phyloP scores from a whole-genome alignment of 2,797 vertebrate species.

The Mico argentatus region DNA sequence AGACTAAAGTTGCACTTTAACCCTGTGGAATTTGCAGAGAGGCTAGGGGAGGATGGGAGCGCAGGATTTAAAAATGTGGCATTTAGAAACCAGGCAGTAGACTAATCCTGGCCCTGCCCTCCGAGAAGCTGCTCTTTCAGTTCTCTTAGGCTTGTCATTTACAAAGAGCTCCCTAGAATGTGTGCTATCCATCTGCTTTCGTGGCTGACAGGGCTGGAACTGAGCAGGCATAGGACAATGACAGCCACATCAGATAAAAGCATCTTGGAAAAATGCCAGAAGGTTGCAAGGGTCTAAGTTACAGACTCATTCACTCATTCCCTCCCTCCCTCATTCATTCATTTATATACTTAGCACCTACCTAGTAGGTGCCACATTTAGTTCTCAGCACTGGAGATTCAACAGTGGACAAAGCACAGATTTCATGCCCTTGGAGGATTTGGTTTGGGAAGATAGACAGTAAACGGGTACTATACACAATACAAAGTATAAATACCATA shows the following conservation, averaged over 20 bases:
- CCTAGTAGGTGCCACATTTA: neutral
- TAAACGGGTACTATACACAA: neutral
- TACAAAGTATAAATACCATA: neutral
- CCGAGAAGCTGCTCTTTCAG: conserved; percentile 34
- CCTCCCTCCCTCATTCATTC: neutral
- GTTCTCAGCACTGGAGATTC: neutral
- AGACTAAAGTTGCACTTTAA: conserved; percentile 56
- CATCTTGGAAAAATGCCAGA: conserved; percentile 44
- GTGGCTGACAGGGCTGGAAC: neutral
- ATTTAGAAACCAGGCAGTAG: conserved; percentile 56
- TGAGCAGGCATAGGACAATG: conserved; percentile 31
- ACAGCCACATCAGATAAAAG: conserved; percentile 55
- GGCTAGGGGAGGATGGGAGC: neutral
- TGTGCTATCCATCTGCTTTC: conserved; percentile 43
- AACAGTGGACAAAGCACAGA: neutral
- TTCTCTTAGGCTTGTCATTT: conserved; percentile 50
- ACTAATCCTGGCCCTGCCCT: conserved; percentile 32
- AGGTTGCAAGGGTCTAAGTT: conserved; percentile 24
- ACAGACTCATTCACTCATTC: conserved; percentile 6
- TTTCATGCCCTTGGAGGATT: neutral
- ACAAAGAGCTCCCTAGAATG: conserved; percentile 20
- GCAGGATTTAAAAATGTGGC: conserved; percentile 56
- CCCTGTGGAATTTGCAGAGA: conserved; percentile 75
- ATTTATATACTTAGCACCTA: neutral
- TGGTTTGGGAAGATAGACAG: neutral